A percentile compares a stretch with the other conserved stretches of the same genome.
These are phyloP conservation scores for Penaeus japonicus DNA, from an alignment of 1,140 invertebrate genomes.

Conservation along the genomic window DNA sequence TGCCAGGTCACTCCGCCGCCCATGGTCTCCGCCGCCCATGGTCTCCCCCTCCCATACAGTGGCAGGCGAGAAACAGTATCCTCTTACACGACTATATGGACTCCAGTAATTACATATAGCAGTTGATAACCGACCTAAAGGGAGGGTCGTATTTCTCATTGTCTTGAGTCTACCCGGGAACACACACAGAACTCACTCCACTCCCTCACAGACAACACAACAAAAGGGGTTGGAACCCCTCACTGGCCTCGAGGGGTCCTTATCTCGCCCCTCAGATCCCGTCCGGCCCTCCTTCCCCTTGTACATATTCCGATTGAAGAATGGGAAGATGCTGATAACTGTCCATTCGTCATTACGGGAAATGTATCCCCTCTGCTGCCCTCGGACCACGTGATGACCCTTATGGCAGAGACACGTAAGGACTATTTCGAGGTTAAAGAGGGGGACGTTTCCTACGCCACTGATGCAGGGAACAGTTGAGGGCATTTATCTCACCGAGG, in stretches of 20 bases:
- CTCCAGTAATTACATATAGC: conserved; percentile 21
- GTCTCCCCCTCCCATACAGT: background rate
- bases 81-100: background rate
- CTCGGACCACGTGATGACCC: background rate
- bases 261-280: conserved; percentile 55
- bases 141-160: conserved; percentile 42
- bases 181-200: background rate
- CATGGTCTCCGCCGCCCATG: background rate
- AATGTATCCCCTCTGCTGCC: background rate
- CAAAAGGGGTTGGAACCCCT: conserved; percentile 55
- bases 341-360: conserved; percentile 46
- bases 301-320: conserved; percentile 57
- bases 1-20: background rate
- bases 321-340: conserved; percentile 56
- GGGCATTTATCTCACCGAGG: conserved; percentile 51
- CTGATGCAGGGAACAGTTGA: conserved; percentile 14
- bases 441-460: background rate
- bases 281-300: conserved; percentile 53
- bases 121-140: conserved; percentile 31
- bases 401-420: background rate
- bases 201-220: conserved; percentile 52
- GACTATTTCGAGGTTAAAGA: background rate
- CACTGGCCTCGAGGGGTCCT: conserved; percentile 53
- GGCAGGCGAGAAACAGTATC: background rate
- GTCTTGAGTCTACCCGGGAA: conserved; percentile 2